Evolutionary conservation across 2,113 vertebrate genomes (phyloP).

Genomic region (Tretioscincus oriximinensis): DNA sequence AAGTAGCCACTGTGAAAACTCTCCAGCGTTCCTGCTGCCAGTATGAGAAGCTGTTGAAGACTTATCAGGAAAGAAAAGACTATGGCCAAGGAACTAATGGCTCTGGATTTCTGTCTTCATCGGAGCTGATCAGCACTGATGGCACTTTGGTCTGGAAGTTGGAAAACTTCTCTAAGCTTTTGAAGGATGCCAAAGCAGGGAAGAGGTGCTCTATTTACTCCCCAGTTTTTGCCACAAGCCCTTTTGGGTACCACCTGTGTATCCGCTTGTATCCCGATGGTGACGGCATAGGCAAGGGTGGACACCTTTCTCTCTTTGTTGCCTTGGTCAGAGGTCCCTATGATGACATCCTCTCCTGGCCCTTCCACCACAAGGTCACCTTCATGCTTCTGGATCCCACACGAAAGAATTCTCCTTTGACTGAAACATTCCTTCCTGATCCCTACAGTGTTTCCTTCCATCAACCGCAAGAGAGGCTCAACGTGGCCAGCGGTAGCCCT

Average conservation of each 20-base stretch:
- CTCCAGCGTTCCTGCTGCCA: conserved; percentile 16
- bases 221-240: conserved; percentile 68
- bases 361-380: conserved; percentile 76
- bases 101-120: rapidly evolving
- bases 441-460: conserved; percentile 38
- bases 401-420: background rate
- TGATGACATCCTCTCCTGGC: conserved; percentile 76
- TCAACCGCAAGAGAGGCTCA: conserved; percentile 21
- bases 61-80: conserved; percentile 53
- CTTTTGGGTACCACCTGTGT: conserved; percentile 82
- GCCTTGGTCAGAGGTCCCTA: conserved; percentile 75
- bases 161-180: conserved; percentile 15
- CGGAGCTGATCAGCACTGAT: conserved; percentile 9
- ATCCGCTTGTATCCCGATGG: conserved; percentile 81
- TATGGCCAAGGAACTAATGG: conserved; percentile 23
- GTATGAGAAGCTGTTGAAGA: conserved; percentile 37
- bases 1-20: background rate
- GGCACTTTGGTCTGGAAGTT: conserved; percentile 37
- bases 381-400: conserved; percentile 30
- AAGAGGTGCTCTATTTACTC: conserved; percentile 26
- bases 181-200: conserved; percentile 1
- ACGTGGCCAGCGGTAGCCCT: conserved; percentile 42
- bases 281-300: conserved; percentile 77
- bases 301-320: conserved; percentile 79
- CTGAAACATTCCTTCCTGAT: conserved; percentile 44